Base-by-base conservation (phyloP, 1,140 invertebrate species). In the Bombus vancouverensis region DNA sequence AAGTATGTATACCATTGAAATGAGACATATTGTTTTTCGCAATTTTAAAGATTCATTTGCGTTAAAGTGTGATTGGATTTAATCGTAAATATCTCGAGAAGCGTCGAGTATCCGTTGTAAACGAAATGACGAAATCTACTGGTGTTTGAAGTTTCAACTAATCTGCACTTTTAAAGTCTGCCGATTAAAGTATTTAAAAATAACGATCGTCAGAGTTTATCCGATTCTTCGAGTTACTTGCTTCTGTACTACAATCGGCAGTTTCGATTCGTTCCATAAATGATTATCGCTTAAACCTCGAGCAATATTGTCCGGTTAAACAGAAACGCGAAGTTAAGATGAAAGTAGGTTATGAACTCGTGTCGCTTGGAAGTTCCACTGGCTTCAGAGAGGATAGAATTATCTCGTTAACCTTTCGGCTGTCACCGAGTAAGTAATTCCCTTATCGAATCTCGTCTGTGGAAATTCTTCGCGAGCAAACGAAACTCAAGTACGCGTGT, bases 271-370 rank as follows among this genome's bases (percentile, higher is more conserved):
- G 34, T 76, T n/a, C 15, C 12, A 0, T 4, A 9, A n/a, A 8
- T n/a, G 34, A 44, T n/a, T 39, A 59, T 39, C 74, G 42, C 3
- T 76, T 3, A 10, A 59, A 57, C 47, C 6, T 28, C 25, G 13
- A 18, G n/a, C 34, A n/a, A 76, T 59, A 59, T 39, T 59, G 47
- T 28, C 53, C 34, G 53, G 44, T 76, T 76, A 76, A 76, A 76
- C 34, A 28, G 53, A 76, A 59, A 76, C 53, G 53, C 74, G 6
- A 59, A 76, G 74, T 76, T 57, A 28, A 9, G 25, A 32, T 13
- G 53, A 76, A 76, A 76, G 74, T 76, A 25, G 74, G 74, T 76
- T 76, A 76, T 59, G 74, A 59, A 76, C 74, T 59, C 74, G 74
- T 47, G 47, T 37, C 22, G 47, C 34, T 37, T 39, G 32, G 5